Evolutionary conservation across 2,113 vertebrate genomes (phyloP).

Genomic region (Boulengeromyrus knoepffleri): DNA sequence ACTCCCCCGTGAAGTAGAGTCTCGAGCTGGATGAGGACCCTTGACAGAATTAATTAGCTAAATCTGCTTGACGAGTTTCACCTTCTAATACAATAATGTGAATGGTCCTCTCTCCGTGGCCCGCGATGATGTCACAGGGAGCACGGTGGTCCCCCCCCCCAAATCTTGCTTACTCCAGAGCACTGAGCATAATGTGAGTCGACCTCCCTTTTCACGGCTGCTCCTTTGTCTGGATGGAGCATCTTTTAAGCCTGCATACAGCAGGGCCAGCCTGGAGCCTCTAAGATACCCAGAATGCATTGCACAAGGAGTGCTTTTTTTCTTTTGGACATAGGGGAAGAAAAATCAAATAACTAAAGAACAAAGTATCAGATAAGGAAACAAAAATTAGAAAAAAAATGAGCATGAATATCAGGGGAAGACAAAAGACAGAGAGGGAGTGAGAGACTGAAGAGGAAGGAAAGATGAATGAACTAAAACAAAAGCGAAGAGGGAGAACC

Average conservation of each 20-base stretch:
- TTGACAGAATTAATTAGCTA: conserved; percentile 44
- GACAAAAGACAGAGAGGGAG: neutral
- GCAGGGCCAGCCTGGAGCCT: neutral
- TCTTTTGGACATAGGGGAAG: neutral
- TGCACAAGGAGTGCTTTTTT: neutral
- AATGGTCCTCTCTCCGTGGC: neutral
- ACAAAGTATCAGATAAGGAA: neutral
- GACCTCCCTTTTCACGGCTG: neutral
- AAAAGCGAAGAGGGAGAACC: conserved; percentile 34
- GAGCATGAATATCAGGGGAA: neutral
- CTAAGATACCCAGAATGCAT: neutral
- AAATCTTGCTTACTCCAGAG: neutral
- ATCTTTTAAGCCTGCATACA: neutral
- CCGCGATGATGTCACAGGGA: neutral
- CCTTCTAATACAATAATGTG: conserved; percentile 20
- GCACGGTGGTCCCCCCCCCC: neutral
- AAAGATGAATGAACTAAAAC: neutral
- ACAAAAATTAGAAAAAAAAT: neutral
- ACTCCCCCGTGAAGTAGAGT: neutral
- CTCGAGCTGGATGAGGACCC: conserved; percentile 30
- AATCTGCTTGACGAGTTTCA: conserved; percentile 37
- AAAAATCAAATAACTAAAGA: neutral
- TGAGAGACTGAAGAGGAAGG: neutral
- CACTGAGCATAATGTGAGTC: neutral
- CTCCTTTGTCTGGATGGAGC: neutral